A percentile compares a stretch with the other conserved stretches of the same genome.
Conservation (phyloP, 2,113 vertebrate species). For the Ramphastos sulfuratus region DNA sequence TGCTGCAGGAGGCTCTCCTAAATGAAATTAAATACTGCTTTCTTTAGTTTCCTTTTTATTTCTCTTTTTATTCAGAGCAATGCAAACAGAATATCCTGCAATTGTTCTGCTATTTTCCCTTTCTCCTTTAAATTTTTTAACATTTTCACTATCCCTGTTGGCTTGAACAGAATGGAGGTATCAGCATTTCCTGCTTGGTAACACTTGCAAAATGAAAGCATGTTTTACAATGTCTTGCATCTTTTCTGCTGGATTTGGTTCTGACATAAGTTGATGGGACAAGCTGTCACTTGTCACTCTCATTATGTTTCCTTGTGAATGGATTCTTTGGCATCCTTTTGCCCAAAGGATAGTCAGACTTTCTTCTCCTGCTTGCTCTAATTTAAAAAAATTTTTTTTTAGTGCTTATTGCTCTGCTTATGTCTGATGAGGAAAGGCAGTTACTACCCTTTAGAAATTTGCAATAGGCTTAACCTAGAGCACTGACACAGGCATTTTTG, state of each 20-base stretch:
- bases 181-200: neutral
- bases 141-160: neutral
- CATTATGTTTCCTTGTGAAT: neutral
- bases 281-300: slow-evolving; percentile 15
- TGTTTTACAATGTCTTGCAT: neutral
- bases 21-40: neutral
- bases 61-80: neutral
- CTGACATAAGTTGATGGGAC: neutral
- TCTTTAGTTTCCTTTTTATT: neutral
- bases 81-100: neutral
- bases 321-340: neutral
- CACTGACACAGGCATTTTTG: neutral
- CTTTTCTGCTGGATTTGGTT: neutral
- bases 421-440: neutral
- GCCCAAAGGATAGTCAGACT: neutral
- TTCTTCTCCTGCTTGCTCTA: neutral
- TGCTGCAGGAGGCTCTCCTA: neutral
- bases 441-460: neutral
- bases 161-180: neutral
- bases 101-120: neutral
- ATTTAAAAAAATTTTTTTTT: neutral
- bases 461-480: neutral
- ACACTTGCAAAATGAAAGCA: neutral
- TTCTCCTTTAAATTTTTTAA: neutral
- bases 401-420: neutral